phyloP scores from a whole-genome alignment of 2,888 invertebrate species.

The Ectropis crepuscularia region DNA sequence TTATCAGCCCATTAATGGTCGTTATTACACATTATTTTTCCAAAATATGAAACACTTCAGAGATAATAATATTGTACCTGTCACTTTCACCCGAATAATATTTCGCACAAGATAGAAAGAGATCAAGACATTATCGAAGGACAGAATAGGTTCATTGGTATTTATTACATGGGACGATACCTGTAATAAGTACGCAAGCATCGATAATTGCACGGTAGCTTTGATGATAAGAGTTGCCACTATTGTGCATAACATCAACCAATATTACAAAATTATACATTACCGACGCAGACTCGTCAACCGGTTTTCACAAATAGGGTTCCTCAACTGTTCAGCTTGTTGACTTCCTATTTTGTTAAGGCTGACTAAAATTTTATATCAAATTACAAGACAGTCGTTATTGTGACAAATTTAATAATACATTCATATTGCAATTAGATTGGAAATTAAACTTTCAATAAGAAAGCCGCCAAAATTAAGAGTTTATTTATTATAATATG shows the following conservation, averaged over 20 bases:
- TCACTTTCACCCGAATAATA: neutral
- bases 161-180: slow-evolving; percentile 47
- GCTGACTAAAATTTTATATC: too few relatives aligned
- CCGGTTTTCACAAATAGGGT: slow-evolving; percentile 50
- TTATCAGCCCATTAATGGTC: slow-evolving; percentile 18
- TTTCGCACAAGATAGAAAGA: neutral
- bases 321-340: slow-evolving; percentile 2
- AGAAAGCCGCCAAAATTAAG: too few relatives aligned
- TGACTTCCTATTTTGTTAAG: too few relatives aligned
- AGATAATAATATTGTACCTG: neutral
- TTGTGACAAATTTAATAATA: too few relatives aligned
- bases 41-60: neutral
- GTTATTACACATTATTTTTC: slow-evolving; percentile 69
- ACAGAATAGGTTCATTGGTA: neutral
- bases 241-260: slow-evolving; percentile 78
- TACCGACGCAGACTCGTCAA: slow-evolving; percentile 44
- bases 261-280: slow-evolving; percentile 77
- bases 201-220: slow-evolving; percentile 75
- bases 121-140: neutral
- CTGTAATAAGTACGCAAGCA: slow-evolving; percentile 62
- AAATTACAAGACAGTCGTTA: too few relatives aligned
- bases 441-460: too few relatives aligned
- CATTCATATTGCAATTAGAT: too few relatives aligned
- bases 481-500: too few relatives aligned
- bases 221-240: slow-evolving; percentile 71